Evolutionary conservation across 2,797 vertebrate genomes (phyloP), one percentile per base, ranked within the genome.

Genomic region (Etheostoma perlongum): DNA sequence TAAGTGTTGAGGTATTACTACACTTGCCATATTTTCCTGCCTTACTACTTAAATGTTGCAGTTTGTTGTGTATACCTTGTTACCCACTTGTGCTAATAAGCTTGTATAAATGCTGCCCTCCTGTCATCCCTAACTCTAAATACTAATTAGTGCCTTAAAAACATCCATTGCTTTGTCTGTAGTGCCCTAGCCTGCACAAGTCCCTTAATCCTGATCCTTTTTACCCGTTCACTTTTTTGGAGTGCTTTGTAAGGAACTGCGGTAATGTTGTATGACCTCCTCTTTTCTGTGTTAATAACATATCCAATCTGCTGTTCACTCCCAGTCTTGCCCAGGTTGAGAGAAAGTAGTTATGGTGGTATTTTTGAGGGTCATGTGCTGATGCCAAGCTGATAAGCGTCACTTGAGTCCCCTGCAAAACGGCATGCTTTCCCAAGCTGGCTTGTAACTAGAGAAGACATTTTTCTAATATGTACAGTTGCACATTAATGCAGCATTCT

Each of bases 1-100:
- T 18, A 72, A 70, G 52, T 83, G 80, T 89, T 87, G 72, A 82
- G 70, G 79, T 90, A 89, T 91, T 83, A 85, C 85, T 83, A 67
- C 40, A 61, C 3, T 7, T 63, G 48, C 63, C 14, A 21, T 33
- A 46, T 70, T 57, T 52, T 59, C 48, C 25, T 60, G 0, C n/a
- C 33, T 52, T 63, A 40, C 5, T 42, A 10, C 6, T 58, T n/a
- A 7, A 54, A 30, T 19, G 3, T 74, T 78, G n/a, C 30, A 59
- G 1, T 42, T 70, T 61, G 60, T 48, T 12, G 0, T 49, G 65
- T 78, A 71, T 80, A 60, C 62, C 52, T 85, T 23, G n/a, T 79
- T 61, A 27, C 72, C 42, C 42, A 27, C 21, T 60, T 78, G 19
- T 21, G 72, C 40, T 75, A 25, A 30, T 62, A n/a, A 57, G 18